A percentile compares a stretch with the other conserved stretches of the same genome.
Conservation (phyloP, 2,113 vertebrate species). For the Pseudopipra pipra region DNA sequence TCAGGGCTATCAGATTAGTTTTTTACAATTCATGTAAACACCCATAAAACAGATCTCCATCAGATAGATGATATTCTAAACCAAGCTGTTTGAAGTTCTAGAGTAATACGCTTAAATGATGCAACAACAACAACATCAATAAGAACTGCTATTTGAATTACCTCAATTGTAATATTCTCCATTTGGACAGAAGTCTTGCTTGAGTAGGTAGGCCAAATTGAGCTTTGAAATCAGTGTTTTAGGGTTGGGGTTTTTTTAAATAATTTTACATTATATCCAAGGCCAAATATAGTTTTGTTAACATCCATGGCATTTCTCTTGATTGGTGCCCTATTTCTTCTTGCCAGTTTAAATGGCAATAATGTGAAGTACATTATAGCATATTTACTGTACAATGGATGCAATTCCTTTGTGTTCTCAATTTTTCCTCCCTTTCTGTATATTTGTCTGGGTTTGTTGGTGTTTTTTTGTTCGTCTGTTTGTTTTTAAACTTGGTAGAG, state of each 20-base stretch:
- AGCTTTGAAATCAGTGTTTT: not conserved
- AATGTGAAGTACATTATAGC: not conserved
- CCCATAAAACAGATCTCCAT: not conserved
- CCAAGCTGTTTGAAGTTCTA: not conserved
- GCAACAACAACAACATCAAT: not conserved
- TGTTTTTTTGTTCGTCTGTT: not conserved
- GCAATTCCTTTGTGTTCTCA: not conserved
- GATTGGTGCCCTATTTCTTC: not conserved
- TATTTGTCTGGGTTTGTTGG: not conserved
- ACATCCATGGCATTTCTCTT: not conserved
- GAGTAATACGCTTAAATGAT: not conserved
- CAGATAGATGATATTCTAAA: not conserved
- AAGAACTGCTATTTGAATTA: not conserved
- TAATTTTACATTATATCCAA: not conserved
- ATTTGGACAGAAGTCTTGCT: not conserved
- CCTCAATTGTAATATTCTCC: not conserved
- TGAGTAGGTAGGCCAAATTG: not conserved
- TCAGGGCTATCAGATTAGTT: not conserved
- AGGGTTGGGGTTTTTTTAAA: not conserved
- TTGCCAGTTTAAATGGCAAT: not conserved
- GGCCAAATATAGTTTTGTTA: not conserved
- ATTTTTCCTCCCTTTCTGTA: not conserved
- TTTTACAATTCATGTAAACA: not conserved
- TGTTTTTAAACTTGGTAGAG: not conserved
- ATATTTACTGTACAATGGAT: not conserved